Base-by-base conservation (phyloP, 1,140 invertebrate species). In the Trissolcus basalis region DNA sequence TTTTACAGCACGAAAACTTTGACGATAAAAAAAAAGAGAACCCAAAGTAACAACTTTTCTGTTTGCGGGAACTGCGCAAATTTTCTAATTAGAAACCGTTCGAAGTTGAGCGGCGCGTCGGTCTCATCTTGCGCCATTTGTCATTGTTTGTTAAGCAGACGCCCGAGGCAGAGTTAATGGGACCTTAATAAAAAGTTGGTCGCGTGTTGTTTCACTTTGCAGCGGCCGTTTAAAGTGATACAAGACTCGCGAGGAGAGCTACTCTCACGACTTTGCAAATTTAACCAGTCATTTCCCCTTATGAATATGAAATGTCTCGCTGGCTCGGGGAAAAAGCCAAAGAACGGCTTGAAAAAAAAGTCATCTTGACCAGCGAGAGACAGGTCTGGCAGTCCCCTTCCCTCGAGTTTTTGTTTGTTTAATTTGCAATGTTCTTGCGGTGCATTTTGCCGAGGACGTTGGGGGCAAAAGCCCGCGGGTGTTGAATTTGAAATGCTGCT, bases 261-360 rank as follows among this genome's bases (percentile, higher is more conserved):
- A 60, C 53, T 55, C 53, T 47, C 43, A 55, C 65, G 70, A 67
- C 44, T 39, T 33, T 67, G 70, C 58, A 55, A 73, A 47, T 61
- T 67, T 73, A 67, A 67, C 35, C 13, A 53, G 4, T 48, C 51
- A 58, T 48, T 73, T 73, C 49, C 47, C n/a, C 63, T 67, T 73
- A 67, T 73, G 63, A 73, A 73, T 73, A 56, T 54, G 45, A 58
- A 73, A 61, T 54, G 56, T 35, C 49, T 14, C 2, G 8, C 43
- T 36, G 32, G 50, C 45, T 50, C 14, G 16, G 72, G 68, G 68
- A 82, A 56, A 77, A 53, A 61, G 64, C 72, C 15, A 55, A 78
- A 55, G 53, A 50, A 59, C 43, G 49, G 47, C n/a, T 1, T 14
- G 48, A 7, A 8, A 56, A 45, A 56, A 56, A n/a, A 43, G 2